Percentiles rank a stretch among this genome's conserved stretches.
Evolutionary conservation across 2,797 vertebrate genomes (phyloP).

Genomic region (Rhadinocentrus ornatus): DNA sequence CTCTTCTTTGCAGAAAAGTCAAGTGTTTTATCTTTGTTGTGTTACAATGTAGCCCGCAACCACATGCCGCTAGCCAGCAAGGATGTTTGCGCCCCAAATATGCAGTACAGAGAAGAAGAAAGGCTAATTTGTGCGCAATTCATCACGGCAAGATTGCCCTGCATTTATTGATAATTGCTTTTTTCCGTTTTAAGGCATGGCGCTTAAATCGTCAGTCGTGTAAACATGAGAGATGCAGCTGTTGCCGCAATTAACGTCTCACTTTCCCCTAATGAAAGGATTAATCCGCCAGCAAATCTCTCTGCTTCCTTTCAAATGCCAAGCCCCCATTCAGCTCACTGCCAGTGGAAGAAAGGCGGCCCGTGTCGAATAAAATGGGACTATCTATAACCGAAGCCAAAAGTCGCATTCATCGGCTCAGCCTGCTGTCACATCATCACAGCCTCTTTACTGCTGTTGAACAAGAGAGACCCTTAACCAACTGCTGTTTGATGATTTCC

Average conservation of each 20-base stretch:
- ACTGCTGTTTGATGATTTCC: constrained; percentile 80
- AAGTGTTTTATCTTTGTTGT: constrained; percentile 81
- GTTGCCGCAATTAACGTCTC: constrained; percentile 88
- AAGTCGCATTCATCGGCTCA: constrained; percentile 78
- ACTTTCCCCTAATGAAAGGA: constrained; percentile 86
- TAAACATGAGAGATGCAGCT: constrained; percentile 87
- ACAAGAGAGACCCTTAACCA: constrained; percentile 81
- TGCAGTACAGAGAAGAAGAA: constrained; percentile 63
- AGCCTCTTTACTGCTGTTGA: constrained; percentile 61
- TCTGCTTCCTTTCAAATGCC: constrained; percentile 82
- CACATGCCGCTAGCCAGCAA: constrained; percentile 77
- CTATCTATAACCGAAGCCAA: constrained; percentile 81
- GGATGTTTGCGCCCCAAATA: constrained; percentile 54
- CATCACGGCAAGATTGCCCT: constrained; percentile 81
- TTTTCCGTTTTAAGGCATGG: constrained; percentile 81
- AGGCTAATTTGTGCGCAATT: constrained; percentile 82
- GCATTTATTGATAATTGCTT: constrained; percentile 89
- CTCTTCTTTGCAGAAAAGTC: constrained; percentile 63
- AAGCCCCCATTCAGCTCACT: constrained; percentile 78
- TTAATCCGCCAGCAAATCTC: constrained; percentile 85
- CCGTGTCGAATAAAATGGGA: constrained; percentile 73
- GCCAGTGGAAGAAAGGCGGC: constrained; percentile 79
- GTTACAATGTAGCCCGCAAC: constrained; percentile 68
- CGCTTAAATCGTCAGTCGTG: constrained; percentile 76
- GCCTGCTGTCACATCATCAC: constrained; percentile 79